Evolutionary conservation across 2,888 invertebrate genomes (phyloP), one percentile per base, ranked within the genome.

Genomic region (Oscheius myriophilus): DNA sequence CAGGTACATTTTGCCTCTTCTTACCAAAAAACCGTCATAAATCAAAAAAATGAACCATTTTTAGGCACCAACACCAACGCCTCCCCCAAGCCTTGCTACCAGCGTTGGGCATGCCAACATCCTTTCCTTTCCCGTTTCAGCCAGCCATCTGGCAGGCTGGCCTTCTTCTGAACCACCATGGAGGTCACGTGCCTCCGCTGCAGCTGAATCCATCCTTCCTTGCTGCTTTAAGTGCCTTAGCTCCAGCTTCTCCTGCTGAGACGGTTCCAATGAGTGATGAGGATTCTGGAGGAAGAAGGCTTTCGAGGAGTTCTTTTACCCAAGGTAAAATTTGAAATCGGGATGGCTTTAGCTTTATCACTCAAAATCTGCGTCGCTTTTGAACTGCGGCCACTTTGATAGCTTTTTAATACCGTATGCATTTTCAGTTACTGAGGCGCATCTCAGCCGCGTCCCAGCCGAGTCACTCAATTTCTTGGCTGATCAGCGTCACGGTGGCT

Each of bases 181-280:
- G 71, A 33, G 14, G 33, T n/a, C 16, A 25, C n/a, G 46, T 46
- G 12, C 67, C 67, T n/a, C 53, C 45, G 9, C 52, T 67, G 21
- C 67, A 59, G 11, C 39, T 67, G 21, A 67, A 67, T 61, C 67
- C 67, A 1, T 61, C 41, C 33, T 52, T 67, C 14, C 21, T 54
- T 41, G 63, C 67, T 33, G 57, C 58, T 41, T 39, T 67, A 4
- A 55, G 25, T 18, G 52, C 43, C 3, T 21, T 67, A 26, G 26
- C 43, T 12, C 42, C 52, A 1, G 42, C 69, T 9, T 66, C 71
- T 16, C 70, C 75, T 12, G 63, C 64, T 11, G 76, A 74, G 6
- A 65, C 75, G 14, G 70, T 70, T 26, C 70, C 75, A 1, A 75
- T 75, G 41, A 76, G 76, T 33, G 74, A 73, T 25, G 80, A 78